phyloP scores from a whole-genome alignment of 1,140 invertebrate genomes.

The Procambarus clarkii region DNA sequence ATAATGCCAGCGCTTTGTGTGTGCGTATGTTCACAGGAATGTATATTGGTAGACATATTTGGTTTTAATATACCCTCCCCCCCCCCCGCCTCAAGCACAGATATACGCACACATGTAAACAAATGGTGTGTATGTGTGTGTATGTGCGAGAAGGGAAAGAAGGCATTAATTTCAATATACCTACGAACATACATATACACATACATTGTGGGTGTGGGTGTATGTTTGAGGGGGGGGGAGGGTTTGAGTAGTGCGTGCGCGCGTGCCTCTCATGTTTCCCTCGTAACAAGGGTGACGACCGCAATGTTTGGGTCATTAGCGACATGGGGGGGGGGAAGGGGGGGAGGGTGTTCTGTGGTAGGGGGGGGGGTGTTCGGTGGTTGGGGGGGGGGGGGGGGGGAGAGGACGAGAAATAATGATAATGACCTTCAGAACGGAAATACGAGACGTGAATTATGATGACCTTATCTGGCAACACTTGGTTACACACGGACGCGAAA shows the following conservation, averaged over 20 bases:
- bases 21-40: neutral
- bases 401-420: too few species aligned
- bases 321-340: neutral
- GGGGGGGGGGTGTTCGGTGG: too few species aligned
- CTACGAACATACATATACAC: neutral
- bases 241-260: too few species aligned
- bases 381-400: neutral
- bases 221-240: too few species aligned
- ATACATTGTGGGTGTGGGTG: neutral
- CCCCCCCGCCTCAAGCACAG: too few species aligned
- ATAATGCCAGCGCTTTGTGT: neutral
- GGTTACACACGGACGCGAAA: neutral
- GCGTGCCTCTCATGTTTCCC: neutral
- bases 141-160: too few species aligned
- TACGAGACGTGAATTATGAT: slow-evolving; percentile 46
- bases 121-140: slow-evolving; percentile 1
- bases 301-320: slow-evolving; percentile 35
- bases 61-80: too few species aligned
- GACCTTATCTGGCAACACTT: slow-evolving; percentile 42
- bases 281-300: neutral
- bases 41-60: too few species aligned
- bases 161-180: too few species aligned
- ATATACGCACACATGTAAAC: too few species aligned
- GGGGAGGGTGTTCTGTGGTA: too few species aligned
- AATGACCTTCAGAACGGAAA: slow-evolving; percentile 46